Percentiles rank a stretch among this genome's conserved stretches.
Evolutionary conservation across 2,888 invertebrate species (phyloP).

Genomic region (Drymonia ruficornis): DNA sequence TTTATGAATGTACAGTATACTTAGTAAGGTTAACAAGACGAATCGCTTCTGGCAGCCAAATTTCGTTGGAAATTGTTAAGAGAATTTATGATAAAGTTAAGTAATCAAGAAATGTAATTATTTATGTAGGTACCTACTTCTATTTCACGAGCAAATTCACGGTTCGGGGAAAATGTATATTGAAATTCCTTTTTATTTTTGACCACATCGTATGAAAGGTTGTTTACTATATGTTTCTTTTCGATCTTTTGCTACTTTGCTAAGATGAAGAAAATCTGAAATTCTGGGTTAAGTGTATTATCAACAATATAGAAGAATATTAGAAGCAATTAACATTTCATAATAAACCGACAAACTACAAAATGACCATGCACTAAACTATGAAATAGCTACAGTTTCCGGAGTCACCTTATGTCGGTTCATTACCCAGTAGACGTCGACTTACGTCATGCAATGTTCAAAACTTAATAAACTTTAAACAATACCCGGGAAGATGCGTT

Average conservation of each 20-base stretch:
- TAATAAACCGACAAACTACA: conserved; percentile 13
- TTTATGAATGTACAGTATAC: conserved; percentile 45
- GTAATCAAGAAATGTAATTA: conserved; percentile 13
- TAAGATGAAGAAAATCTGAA: too few species aligned
- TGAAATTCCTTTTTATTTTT: too few species aligned
- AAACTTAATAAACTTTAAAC: conserved; percentile 82
- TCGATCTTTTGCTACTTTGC: too few species aligned
- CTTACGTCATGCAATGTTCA: conserved; percentile 74
- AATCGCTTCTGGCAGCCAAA: conserved; percentile 17
- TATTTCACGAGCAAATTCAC: too few species aligned
- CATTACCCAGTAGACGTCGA: conserved; percentile 67
- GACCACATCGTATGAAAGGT: too few species aligned
- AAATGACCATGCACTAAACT: conserved; percentile 31
- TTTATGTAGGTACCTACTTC: too few species aligned
- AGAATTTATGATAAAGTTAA: conserved; percentile 27
- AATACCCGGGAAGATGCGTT: conserved; percentile 77
- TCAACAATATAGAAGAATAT: too few species aligned
- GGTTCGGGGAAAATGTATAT: too few species aligned
- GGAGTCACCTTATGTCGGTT: conserved; percentile 52
- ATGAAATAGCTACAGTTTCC: conserved; percentile 42
- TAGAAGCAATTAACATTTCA: too few species aligned
- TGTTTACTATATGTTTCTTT: too few species aligned
- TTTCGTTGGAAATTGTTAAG: conserved; percentile 14
- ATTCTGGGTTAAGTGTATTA: too few species aligned
- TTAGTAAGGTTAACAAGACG: conserved; percentile 26